Evolutionary conservation across 2,113 vertebrate species (phyloP).

Genomic region (Brachypteracias leptosomus): DNA sequence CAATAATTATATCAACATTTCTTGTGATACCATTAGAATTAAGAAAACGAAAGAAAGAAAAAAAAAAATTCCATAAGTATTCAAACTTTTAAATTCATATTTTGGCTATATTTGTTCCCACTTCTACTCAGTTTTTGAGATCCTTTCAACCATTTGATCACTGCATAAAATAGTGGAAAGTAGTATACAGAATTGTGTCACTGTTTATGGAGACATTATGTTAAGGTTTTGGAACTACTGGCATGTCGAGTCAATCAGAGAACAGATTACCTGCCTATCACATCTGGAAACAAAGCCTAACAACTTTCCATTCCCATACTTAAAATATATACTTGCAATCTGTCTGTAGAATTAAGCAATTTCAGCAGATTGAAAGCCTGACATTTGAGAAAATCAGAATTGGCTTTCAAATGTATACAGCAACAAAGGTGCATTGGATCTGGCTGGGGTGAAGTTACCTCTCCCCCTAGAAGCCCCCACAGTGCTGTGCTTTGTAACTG

Average conservation of each 20-base stretch:
- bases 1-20: background rate
- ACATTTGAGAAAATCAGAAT: background rate
- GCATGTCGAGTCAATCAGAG: background rate
- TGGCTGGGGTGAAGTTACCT: background rate
- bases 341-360: background rate
- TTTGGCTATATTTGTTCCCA: background rate
- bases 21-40: background rate
- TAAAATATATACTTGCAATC: background rate
- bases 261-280: background rate
- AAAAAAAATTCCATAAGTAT: background rate
- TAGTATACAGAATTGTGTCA: background rate
- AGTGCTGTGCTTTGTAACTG: background rate
- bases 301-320: background rate
- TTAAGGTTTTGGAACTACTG: background rate
- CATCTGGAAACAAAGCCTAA: background rate
- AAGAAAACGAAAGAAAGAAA: background rate
- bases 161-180: background rate
- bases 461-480: background rate
- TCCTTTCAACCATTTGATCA: background rate
- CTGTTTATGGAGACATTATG: background rate
- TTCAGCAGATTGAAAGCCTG: background rate
- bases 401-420: background rate
- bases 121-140: background rate
- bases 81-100: background rate
- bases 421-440: background rate